These are phyloP conservation scores for Pomatorhinus ruficollis DNA, from an alignment of 2,113 vertebrate genomes.

Conservation along the genomic window DNA sequence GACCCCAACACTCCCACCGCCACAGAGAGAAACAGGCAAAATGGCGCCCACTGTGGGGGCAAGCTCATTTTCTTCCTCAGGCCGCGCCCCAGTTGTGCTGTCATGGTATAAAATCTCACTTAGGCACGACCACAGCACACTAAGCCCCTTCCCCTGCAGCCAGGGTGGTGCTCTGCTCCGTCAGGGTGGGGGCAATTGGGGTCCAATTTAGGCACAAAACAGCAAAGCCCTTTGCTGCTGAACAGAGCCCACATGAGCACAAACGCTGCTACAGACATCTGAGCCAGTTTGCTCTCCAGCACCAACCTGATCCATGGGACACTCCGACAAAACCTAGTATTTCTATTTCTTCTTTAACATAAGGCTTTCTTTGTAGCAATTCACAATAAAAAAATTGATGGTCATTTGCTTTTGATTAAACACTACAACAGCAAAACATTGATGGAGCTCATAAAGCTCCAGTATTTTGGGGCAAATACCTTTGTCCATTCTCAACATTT, in stretches of 20 bases:
- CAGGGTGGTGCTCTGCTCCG: rapidly evolving
- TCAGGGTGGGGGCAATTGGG: rapidly evolving
- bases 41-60: rapidly evolving
- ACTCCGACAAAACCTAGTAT: background rate
- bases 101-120: rapidly evolving
- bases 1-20: rapidly evolving
- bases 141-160: rapidly evolving
- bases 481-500: background rate
- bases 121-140: rapidly evolving
- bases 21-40: rapidly evolving
- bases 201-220: background rate
- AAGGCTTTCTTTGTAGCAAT: background rate
- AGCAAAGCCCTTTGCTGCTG: background rate
- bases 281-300: background rate
- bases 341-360: background rate
- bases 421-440: background rate
- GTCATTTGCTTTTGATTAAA: background rate
- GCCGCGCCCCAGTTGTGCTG: rapidly evolving
- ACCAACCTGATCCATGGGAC: background rate
- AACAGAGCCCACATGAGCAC: rapidly evolving
- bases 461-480: background rate
- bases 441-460: background rate
- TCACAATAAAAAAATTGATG: background rate
- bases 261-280: background rate
- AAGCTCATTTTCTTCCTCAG: rapidly evolving